These are phyloP conservation scores for Koerneria pararmatus DNA, from an alignment of 2,888 invertebrate genomes.

Conservation along the genomic window DNA sequence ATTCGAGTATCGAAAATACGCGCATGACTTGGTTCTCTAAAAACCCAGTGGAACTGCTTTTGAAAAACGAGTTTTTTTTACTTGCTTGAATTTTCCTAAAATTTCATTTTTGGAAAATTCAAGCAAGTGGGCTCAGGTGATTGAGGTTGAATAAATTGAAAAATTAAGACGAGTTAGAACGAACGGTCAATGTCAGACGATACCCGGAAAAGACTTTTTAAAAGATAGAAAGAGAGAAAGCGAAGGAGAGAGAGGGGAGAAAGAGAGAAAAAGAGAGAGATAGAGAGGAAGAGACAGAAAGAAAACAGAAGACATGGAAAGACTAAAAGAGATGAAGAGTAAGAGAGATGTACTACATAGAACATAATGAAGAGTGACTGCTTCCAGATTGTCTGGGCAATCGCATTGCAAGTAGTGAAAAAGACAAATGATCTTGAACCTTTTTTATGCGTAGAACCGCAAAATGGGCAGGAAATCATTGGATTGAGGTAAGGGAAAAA, in stretches of 20 bases:
- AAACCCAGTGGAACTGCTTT: too few relatives aligned
- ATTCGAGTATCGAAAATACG: too few relatives aligned
- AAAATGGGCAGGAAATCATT: background rate
- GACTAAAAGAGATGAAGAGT: constrained; percentile 11
- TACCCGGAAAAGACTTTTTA: background rate
- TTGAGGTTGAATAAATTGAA: background rate
- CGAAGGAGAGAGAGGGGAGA: background rate
- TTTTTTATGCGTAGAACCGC: background rate
- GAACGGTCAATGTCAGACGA: background rate
- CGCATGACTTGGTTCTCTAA: too few relatives aligned
- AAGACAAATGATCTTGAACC: background rate
- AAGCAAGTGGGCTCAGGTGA: too few relatives aligned
- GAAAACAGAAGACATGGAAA: constrained; percentile 9
- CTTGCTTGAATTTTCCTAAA: too few relatives aligned
- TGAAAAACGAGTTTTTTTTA: too few relatives aligned
- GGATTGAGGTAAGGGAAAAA: background rate
- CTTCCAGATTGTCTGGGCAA: background rate
- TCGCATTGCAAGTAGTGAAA: constrained; percentile 4
- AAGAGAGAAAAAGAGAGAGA: background rate
- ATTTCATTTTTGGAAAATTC: too few relatives aligned
- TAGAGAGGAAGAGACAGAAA: constrained; percentile 5
- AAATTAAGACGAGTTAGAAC: background rate
- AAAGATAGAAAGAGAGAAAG: background rate
- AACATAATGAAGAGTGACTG: constrained; percentile 2
- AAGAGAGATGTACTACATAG: background rate